A percentile compares a stretch with the other conserved stretches of the same genome.
Evolutionary conservation across 2,797 vertebrate genomes (phyloP).

Genomic region (Phaenicophaeus curvirostris): DNA sequence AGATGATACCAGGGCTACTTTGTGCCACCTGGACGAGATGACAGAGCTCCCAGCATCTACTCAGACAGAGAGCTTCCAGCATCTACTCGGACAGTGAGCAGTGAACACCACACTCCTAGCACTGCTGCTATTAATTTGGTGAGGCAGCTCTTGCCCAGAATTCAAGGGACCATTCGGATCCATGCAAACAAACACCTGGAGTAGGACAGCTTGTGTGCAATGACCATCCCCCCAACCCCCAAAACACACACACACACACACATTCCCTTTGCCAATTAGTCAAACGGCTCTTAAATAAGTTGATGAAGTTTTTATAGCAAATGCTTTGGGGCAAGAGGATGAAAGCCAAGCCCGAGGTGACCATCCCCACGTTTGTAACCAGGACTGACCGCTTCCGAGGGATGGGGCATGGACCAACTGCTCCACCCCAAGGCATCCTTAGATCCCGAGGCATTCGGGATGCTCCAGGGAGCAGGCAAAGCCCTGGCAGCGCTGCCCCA

Average conservation of each 20-base stretch:
- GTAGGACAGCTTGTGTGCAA: neutral
- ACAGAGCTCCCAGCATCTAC: neutral
- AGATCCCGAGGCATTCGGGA: too few relatives aligned
- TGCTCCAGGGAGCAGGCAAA: too few relatives aligned
- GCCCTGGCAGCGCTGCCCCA: too few relatives aligned
- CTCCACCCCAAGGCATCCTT: too few relatives aligned
- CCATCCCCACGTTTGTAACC: too few relatives aligned
- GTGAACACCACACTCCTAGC: rapidly evolving
- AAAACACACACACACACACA: too few relatives aligned
- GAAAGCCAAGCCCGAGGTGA: too few relatives aligned
- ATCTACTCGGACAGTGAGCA: rapidly evolving
- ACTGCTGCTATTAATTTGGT: neutral
- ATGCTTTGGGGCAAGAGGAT: too few relatives aligned
- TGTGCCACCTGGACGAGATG: neutral
- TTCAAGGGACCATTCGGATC: neutral
- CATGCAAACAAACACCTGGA: rapidly evolving
- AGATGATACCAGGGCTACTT: neutral
- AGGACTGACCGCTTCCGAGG: too few relatives aligned
- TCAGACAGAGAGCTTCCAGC: neutral
- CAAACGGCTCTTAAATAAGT: neutral
- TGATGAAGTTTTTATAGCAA: neutral
- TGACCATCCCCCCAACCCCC: neutral
- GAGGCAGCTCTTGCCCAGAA: neutral
- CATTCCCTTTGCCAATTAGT: too few relatives aligned
- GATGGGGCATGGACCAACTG: too few relatives aligned